A percentile compares a stretch with the other conserved stretches of the same genome.
These are phyloP conservation scores for Notodonta ziczac DNA, from an alignment of 2,888 invertebrate species.

Conservation along the genomic window DNA sequence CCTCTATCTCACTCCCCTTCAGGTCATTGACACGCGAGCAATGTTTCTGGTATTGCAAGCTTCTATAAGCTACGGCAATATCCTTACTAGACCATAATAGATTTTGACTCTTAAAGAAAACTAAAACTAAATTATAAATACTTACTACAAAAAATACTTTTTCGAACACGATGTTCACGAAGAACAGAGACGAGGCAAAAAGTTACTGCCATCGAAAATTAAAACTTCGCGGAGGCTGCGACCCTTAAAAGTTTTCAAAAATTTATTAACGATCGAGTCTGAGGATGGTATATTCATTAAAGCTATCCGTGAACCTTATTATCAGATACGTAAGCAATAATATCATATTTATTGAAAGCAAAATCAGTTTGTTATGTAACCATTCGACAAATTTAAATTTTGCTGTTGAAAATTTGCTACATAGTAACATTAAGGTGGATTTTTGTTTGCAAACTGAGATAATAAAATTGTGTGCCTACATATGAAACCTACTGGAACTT, in stretches of 20 bases:
- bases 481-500: slow-evolving; percentile 38
- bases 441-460: slow-evolving; percentile 6
- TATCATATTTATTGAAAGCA: slow-evolving; percentile 9
- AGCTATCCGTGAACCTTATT: slow-evolving; percentile 16
- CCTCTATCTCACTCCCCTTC: no score
- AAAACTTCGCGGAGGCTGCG: slow-evolving; percentile 46
- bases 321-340: slow-evolving; percentile 4
- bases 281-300: slow-evolving; percentile 9
- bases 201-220: slow-evolving; percentile 49
- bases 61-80: no score
- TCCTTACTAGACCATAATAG: no score
- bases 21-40: no score
- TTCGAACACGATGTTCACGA: slow-evolving; percentile 34
- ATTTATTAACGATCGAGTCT: slow-evolving; percentile 58
- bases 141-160: slow-evolving; percentile 10
- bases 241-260: slow-evolving; percentile 65
- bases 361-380: slow-evolving; percentile 16
- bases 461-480: slow-evolving; percentile 22
- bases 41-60: no score
- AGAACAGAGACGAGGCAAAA: slow-evolving; percentile 40
- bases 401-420: slow-evolving; percentile 13
- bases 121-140: not conserved
- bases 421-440: slow-evolving; percentile 14
- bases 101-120: not conserved
- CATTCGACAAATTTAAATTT: slow-evolving; percentile 25